Evolutionary conservation across 1,140 invertebrate species (phyloP), one percentile per base, ranked within the genome.

Genomic region (Chironomus tepperi): DNA sequence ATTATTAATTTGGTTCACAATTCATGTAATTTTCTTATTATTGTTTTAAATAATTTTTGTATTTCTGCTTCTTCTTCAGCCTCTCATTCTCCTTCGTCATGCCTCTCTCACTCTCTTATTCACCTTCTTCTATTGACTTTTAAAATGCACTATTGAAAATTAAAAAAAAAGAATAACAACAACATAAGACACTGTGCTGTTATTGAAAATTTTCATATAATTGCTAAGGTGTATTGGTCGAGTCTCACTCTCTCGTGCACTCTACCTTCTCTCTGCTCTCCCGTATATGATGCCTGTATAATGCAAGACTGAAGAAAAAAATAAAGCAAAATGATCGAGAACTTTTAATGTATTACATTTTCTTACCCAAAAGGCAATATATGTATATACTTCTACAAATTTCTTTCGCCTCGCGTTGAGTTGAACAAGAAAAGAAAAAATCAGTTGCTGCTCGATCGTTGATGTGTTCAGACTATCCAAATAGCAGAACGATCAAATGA

Each of bases 361-460:
- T 57, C 24, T 34, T 34, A 2, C 24, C 24, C 24, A 34, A 34
- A 34, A 34, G 24, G 24, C 24, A 34, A 34, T 34, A 34, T 34
- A 34, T 34, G 24, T 57, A 57, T 57, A n/a, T n/a, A n/a, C n/a
- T 57, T 57, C 47, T 57, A 57, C 47, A 57, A 34, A 57, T 57
- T 57, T 57, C 47, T 57, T 34, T 57, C 47, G 47, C n/a, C 47
- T 57, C 47, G 47, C 47, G 47, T n/a, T n/a, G 47, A 57, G 47
- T 70, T 70, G 65, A 19, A 34, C 24, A 34, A 34, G 24, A 34
- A 34, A 34, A 34, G 24, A 34, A 34, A 34, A 21, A 70, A 70
- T 70, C 65, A 70, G 65, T 70, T 70, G 16, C 65, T 70, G 65
- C 19, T 70, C 65, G 65, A 21, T 70, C 65, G 65, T 70, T 70